These are phyloP conservation scores for Sphyrna mokarran DNA, from an alignment of 2,113 vertebrate genomes.

Conservation along the genomic window DNA sequence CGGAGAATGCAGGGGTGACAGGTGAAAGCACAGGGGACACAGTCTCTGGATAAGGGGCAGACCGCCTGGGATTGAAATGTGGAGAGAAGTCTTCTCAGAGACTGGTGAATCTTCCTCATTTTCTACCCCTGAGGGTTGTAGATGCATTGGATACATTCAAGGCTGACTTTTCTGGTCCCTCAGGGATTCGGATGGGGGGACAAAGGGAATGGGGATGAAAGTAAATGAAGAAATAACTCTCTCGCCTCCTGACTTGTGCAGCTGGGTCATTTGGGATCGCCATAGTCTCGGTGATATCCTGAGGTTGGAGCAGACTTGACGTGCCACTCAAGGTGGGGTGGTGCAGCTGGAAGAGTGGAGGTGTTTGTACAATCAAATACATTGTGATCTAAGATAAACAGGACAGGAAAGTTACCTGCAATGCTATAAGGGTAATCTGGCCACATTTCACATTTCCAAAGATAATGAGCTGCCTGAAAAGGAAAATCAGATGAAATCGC, in stretches of 20 bases:
- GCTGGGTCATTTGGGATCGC: background rate
- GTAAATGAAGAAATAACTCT: too few species aligned
- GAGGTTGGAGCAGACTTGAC: background rate
- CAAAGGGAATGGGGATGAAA: too few species aligned
- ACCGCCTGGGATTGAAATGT: background rate
- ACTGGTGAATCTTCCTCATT: too few species aligned
- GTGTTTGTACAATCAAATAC: background rate
- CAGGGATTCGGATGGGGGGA: background rate
- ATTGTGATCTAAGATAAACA: constrained; percentile 25
- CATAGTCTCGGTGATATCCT: background rate
- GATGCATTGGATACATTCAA: background rate
- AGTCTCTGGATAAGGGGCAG: background rate
- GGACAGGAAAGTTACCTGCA: background rate
- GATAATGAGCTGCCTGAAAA: background rate
- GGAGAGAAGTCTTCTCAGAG: background rate
- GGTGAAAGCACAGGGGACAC: too few species aligned
- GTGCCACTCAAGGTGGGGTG: background rate
- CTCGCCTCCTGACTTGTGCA: too few species aligned
- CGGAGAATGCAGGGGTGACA: too few species aligned
- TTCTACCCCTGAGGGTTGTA: background rate
- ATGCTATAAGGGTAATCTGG: constrained; percentile 32
- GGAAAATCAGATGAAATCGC: background rate
- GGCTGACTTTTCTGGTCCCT: background rate
- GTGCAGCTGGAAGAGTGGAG: background rate
- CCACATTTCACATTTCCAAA: constrained; percentile 4